Conservation (phyloP, 2,113 vertebrate species). For the Pomatostomus ruficeps region DNA sequence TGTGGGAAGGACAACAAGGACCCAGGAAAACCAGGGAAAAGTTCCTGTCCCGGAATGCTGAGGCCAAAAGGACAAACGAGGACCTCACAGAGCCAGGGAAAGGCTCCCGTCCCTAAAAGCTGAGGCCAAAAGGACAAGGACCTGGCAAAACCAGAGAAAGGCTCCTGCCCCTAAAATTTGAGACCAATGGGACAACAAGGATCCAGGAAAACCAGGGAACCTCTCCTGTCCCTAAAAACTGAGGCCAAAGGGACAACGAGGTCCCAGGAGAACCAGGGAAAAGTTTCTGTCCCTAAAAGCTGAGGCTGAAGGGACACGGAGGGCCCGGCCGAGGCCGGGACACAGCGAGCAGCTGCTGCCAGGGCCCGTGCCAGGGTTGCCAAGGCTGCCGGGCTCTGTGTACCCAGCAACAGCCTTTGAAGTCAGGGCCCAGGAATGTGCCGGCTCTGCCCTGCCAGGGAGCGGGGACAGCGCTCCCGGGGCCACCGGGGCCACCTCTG, state of each 20-base stretch:
- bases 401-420: constrained; percentile 60
- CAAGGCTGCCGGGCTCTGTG: constrained; percentile 51
- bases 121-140: too few species aligned
- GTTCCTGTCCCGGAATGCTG: neutral
- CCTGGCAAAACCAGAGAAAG: too few species aligned
- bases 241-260: neutral
- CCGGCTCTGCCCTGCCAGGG: neutral
- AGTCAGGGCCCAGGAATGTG: constrained; percentile 40
- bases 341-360: constrained; percentile 34
- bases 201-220: neutral
- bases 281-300: neutral
- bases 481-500: neutral
- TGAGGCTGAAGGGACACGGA: neutral
- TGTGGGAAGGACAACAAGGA: too few species aligned
- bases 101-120: too few species aligned
- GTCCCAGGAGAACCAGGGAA: neutral
- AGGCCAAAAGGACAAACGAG: too few species aligned
- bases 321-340: neutral
- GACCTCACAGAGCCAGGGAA: neutral
- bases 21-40: neutral
- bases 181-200: too few species aligned
- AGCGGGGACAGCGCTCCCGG: neutral
- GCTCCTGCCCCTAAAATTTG: neutral
- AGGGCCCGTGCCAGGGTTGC: neutral
- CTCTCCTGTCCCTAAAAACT: neutral